These are phyloP conservation scores for Eudyptes chrysolophus DNA, from an alignment of 2,113 vertebrate genomes.

Conservation along the genomic window DNA sequence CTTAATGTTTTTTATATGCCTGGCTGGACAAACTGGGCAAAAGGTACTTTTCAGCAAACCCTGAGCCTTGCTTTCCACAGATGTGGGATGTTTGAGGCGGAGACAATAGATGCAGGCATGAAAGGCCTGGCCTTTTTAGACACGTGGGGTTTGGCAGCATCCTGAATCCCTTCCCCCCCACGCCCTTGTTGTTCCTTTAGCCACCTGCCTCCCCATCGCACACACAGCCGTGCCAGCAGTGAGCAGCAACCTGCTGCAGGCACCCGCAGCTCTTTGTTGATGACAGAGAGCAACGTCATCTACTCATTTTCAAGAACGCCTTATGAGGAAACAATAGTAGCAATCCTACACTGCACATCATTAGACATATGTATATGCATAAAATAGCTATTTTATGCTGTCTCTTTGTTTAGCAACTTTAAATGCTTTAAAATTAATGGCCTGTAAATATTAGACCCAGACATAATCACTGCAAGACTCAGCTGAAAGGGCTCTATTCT, in stretches of 20 bases:
- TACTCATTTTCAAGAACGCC: accelerated
- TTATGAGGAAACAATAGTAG: not conserved
- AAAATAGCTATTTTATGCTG: accelerated
- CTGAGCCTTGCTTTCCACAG: not conserved
- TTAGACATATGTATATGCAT: accelerated
- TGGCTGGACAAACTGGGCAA: not conserved
- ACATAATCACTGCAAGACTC: not conserved
- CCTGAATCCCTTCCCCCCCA: not conserved
- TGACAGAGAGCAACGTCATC: not conserved
- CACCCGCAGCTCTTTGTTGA: not conserved
- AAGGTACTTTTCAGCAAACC: not conserved
- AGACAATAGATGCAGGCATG: accelerated
- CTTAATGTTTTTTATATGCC: accelerated
- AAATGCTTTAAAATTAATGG: not conserved
- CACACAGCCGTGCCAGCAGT: accelerated
- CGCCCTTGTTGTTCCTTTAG: accelerated
- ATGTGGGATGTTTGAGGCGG: not conserved
- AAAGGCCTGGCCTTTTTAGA: not conserved
- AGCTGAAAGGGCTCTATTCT: not conserved
- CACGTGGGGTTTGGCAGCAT: not conserved
- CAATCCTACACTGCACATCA: accelerated
- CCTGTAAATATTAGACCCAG: not conserved
- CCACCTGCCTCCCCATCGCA: accelerated
- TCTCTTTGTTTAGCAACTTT: not conserved
- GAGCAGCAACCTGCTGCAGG: not conserved